Percentiles rank a stretch among this genome's conserved stretches.
phyloP scores from a whole-genome alignment of 92 coral and sea anemone species.

The Metridium senile region DNA sequence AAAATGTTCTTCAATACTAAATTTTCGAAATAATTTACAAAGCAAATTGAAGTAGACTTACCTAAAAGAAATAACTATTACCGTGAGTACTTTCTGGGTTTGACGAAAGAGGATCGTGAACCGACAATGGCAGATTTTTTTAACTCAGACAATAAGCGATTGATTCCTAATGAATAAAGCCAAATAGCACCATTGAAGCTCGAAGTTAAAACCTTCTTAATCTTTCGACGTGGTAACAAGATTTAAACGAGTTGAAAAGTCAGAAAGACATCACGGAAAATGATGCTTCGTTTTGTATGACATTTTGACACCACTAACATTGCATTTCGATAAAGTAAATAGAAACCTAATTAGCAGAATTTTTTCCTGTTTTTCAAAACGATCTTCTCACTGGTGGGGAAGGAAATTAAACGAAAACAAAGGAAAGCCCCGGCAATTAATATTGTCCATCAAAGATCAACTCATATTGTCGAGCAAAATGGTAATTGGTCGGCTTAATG shows the following conservation, averaged over 20 bases:
- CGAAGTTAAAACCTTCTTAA: background rate
- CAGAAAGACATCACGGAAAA: background rate
- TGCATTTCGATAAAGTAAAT: background rate
- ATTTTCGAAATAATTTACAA: too few species aligned
- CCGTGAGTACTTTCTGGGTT: too few species aligned
- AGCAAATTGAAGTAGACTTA: too few species aligned
- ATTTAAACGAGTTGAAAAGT: background rate
- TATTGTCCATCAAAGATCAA: constrained; percentile 11
- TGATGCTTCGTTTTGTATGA: background rate
- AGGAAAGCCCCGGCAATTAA: background rate
- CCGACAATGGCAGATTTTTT: background rate
- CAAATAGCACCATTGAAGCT: background rate
- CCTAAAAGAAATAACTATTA: too few species aligned
- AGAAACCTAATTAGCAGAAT: constrained; percentile 1
- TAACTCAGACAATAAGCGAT: background rate
- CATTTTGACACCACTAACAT: constrained; percentile 1
- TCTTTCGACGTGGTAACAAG: background rate
- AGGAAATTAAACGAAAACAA: constrained; percentile 9
- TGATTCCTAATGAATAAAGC: background rate
- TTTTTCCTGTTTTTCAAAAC: constrained; percentile 12
- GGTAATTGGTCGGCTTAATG: background rate
- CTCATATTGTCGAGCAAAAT: background rate
- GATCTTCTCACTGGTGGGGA: background rate
- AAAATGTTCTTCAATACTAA: too few species aligned
- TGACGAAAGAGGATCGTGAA: too few species aligned